Evolutionary conservation across 2,888 invertebrate species (phyloP), one percentile per base, ranked within the genome.

Genomic region (Microdon myrmicae): DNA sequence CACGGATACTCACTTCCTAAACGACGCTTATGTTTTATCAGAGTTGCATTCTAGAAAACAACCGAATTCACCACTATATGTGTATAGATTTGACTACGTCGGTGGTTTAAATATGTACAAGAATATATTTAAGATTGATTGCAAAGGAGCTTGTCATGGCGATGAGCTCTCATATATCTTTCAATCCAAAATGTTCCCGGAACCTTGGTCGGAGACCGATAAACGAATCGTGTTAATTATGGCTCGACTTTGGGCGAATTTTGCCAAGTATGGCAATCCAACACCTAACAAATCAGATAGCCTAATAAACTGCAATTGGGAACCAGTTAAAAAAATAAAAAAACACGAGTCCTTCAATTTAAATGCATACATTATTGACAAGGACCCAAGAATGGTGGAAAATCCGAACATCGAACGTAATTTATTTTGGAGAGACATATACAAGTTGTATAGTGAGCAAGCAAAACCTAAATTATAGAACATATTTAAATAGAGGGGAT

Each of bases 81-180:
- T 83, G 1, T 85, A 84, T 68, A 80, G 81, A 64, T 85, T 84
- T 70, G 73, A 81, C 1, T 84, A 82, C 44, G 82, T 81, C 54
- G 84, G 84, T 2, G 74, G 72, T 26, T 72, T 83, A 7, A 84
- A 83, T 70, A 79, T 80, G 53, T 70, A 80, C 14, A 81, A 78
- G 67, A 73, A 54, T 31, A 41, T 49, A 22, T 45, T 25, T 7
- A 22, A 76, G 9, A 76, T 81, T 10, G 56, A 77, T 2, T 74
- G 79, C 1, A 68, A 74, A 71, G 86, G 85, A 3, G 81, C 83
- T 0, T 81, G 82, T 38, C 86, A 86, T 68, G 81, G 79, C 0
- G 86, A 86, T 61, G 86, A 86, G 1, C 71, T 82, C 1, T 81
- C 82, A 4, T 85, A 85, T 66, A 60, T 86, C 6, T 79, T 85